Evolutionary conservation across 2,888 invertebrate genomes (phyloP).

Genomic region (Eremobia ochroleuca): DNA sequence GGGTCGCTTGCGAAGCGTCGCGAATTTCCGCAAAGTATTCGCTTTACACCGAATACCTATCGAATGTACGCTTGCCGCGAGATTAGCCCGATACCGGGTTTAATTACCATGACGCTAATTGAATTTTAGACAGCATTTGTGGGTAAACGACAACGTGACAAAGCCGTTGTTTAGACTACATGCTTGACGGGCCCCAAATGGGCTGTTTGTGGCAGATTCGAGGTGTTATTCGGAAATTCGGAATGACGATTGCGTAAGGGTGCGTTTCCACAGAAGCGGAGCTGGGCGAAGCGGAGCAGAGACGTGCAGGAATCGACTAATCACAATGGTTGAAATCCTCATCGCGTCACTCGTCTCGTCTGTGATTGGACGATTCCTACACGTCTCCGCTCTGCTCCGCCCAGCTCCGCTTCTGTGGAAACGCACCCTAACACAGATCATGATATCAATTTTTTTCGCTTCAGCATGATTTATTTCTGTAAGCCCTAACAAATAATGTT

Average conservation of each 20-base stretch:
- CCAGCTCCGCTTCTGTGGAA: too few relatives aligned
- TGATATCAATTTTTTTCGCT: neutral
- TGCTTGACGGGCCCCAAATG: constrained; percentile 36
- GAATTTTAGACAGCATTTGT: constrained; percentile 69
- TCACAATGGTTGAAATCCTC: too few relatives aligned
- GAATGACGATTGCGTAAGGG: constrained; percentile 8
- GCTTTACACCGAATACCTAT: constrained; percentile 57
- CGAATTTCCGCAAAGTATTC: constrained; percentile 65
- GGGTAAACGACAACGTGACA: constrained; percentile 54
- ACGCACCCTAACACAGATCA: constrained; percentile 22
- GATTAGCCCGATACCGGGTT: constrained; percentile 62
- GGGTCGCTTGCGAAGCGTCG: constrained; percentile 38
- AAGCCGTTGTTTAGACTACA: constrained; percentile 49
- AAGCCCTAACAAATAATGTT: neutral
- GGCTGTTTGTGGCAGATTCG: constrained; percentile 22
- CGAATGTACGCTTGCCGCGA: constrained; percentile 50
- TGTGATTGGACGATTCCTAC: too few relatives aligned
- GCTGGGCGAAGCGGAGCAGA: too few relatives aligned
- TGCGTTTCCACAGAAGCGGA: too few relatives aligned
- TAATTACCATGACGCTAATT: constrained; percentile 73
- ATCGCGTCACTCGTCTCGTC: too few relatives aligned
- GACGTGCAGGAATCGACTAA: too few relatives aligned
- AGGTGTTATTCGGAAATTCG: constrained; percentile 2
- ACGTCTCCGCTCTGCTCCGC: too few relatives aligned
- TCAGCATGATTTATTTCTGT: constrained; percentile 17